Conservation (phyloP, 2,888 invertebrate species). For the Strigamia crassipes region DNA sequence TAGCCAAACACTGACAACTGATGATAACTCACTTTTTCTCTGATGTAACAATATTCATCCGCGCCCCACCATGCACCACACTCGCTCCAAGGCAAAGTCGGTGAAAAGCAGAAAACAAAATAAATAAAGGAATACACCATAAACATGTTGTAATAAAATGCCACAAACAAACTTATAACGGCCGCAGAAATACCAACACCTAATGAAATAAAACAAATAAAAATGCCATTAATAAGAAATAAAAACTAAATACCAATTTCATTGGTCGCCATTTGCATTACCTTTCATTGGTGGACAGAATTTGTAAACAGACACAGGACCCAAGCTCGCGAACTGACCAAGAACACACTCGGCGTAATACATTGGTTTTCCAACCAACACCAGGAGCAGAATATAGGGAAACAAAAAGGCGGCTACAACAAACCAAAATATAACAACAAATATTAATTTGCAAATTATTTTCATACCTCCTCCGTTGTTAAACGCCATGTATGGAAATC, state of each 20-base stretch:
- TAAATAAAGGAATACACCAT: neutral
- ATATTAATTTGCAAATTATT: too few relatives aligned
- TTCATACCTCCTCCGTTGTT: conserved; percentile 33
- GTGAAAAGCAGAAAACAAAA: neutral
- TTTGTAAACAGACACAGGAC: neutral
- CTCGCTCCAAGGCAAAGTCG: neutral
- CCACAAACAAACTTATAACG: neutral
- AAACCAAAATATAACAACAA: too few relatives aligned
- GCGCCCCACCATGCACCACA: neutral
- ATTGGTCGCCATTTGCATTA: too few relatives aligned
- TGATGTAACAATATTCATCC: neutral
- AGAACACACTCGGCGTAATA: neutral
- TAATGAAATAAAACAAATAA: neutral
- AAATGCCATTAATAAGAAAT: neutral
- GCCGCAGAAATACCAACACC: neutral
- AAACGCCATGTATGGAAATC: neutral
- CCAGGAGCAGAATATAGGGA: neutral
- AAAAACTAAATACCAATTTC: neutral
- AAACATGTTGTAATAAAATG: conserved; percentile 1
- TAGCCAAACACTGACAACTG: too few relatives aligned
- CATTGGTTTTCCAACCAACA: conserved; percentile 17
- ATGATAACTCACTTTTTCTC: neutral
- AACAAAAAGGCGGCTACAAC: neutral
- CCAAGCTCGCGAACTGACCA: conserved; percentile 13
- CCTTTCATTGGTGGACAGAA: neutral